Percentiles rank a stretch among this genome's conserved stretches.
Conservation (phyloP, 1,140 invertebrate genomes). For the Calliphora vicina region DNA sequence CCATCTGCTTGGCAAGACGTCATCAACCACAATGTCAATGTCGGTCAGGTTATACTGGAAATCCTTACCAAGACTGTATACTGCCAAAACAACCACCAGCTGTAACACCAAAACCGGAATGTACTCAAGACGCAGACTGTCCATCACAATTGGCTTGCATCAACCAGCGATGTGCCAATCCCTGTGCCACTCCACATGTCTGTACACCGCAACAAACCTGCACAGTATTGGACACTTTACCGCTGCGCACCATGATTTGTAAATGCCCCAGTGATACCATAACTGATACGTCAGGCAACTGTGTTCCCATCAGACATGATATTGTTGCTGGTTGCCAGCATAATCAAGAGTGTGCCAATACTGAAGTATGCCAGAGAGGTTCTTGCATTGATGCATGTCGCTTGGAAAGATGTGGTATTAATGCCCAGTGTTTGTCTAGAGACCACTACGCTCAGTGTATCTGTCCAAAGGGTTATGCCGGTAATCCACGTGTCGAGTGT, state of each 20-base stretch:
- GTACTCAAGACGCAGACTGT: conserved; percentile 79
- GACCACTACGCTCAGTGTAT: conserved; percentile 80
- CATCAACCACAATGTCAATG: conserved; percentile 85
- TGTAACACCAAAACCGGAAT: conserved; percentile 68
- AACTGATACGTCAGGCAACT: conserved; percentile 70
- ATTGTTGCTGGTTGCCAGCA: conserved; percentile 64
- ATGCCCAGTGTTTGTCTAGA: conserved; percentile 80
- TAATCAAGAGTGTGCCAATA: conserved; percentile 76
- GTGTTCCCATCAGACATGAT: conserved; percentile 66
- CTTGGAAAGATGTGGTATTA: conserved; percentile 80
- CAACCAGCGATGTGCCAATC: conserved; percentile 77
- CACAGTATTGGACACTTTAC: conserved; percentile 78
- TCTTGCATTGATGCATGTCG: conserved; percentile 82
- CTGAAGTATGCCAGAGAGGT: conserved; percentile 77
- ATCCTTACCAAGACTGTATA: conserved; percentile 80
- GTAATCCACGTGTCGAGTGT: conserved; percentile 85
- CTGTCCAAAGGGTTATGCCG: conserved; percentile 80
- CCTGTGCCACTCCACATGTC: conserved; percentile 74
- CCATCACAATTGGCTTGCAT: conserved; percentile 77
- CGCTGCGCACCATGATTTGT: conserved; percentile 81
- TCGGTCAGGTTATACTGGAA: conserved; percentile 75
- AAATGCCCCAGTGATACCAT: conserved; percentile 79
- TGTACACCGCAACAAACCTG: conserved; percentile 81
- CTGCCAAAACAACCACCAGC: conserved; percentile 56
- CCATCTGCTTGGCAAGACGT: conserved; percentile 75